Percentiles rank a stretch among this genome's conserved stretches.
phyloP scores from a whole-genome alignment of 2,113 vertebrate species.

The Acinonyx jubatus region DNA sequence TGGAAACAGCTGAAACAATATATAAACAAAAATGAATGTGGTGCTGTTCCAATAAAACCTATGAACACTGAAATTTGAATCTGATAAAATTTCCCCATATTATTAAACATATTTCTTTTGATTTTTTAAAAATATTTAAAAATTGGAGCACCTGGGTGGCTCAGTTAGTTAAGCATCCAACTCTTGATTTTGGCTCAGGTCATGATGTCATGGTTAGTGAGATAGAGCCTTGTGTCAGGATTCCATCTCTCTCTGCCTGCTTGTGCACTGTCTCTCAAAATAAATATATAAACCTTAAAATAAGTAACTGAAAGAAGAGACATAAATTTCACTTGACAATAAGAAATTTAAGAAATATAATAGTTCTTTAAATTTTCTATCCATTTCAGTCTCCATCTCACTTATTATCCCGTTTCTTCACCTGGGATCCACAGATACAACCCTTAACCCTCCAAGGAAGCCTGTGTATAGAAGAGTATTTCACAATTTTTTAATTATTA shows the following conservation, averaged over 20 bases:
- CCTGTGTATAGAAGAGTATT: background rate
- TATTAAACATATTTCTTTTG: background rate
- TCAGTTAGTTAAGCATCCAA: background rate
- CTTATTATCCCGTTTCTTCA: background rate
- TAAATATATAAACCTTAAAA: no score
- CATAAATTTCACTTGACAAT: background rate
- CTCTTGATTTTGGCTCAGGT: background rate
- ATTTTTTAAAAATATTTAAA: background rate
- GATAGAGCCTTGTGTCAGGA: no score
- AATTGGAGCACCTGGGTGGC: background rate
- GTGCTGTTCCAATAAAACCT: background rate
- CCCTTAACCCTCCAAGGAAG: rapidly evolving
- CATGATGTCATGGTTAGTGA: background rate
- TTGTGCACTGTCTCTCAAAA: no score
- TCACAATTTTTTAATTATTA: background rate
- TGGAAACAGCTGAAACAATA: background rate
- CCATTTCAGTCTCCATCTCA: background rate
- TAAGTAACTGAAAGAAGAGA: background rate
- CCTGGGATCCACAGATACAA: background rate
- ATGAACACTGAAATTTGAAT: background rate
- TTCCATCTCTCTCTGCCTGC: no score
- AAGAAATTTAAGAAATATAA: constrained; percentile 4
- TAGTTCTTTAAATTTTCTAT: background rate
- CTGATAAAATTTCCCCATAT: background rate
- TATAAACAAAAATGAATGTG: background rate